Evolutionary conservation across 2,888 invertebrate genomes (phyloP).

Genomic region (Lochmaea capreae): DNA sequence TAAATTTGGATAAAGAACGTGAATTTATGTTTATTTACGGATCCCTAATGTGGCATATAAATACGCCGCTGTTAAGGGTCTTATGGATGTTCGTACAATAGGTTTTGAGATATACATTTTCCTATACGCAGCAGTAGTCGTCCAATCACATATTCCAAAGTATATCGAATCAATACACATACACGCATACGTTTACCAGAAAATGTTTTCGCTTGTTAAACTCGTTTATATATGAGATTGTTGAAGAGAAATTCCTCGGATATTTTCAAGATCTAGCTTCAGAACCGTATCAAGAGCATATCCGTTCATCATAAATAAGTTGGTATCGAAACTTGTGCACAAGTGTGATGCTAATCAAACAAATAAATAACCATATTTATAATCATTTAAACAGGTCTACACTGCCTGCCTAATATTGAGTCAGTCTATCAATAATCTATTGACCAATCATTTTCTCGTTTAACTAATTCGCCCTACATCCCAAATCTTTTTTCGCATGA

Average conservation of each 20-base stretch:
- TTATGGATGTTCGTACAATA: conserved; percentile 52
- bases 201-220: conserved; percentile 44
- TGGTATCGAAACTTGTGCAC: not conserved
- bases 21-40: no score
- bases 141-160: conserved; percentile 56
- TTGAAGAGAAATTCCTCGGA: conserved; percentile 33
- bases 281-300: not conserved
- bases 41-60: not conserved
- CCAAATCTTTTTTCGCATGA: no score
- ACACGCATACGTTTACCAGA: conserved; percentile 38
- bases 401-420: no score
- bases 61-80: conserved; percentile 23
- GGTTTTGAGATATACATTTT: conserved; percentile 52
- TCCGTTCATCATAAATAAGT: not conserved
- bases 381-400: no score
- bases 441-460: no score
- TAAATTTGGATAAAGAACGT: no score
- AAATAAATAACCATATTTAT: no score
- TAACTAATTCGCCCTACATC: no score
- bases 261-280: conserved; percentile 29
- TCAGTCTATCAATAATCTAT: no score
- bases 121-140: conserved; percentile 51
- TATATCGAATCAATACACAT: conserved; percentile 57
- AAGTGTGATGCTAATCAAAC: no score
- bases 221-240: conserved; percentile 41